A percentile compares a stretch with the other conserved stretches of the same genome.
phyloP scores from a whole-genome alignment of 2,113 vertebrate genomes.

The Triplophysa tibetana region DNA sequence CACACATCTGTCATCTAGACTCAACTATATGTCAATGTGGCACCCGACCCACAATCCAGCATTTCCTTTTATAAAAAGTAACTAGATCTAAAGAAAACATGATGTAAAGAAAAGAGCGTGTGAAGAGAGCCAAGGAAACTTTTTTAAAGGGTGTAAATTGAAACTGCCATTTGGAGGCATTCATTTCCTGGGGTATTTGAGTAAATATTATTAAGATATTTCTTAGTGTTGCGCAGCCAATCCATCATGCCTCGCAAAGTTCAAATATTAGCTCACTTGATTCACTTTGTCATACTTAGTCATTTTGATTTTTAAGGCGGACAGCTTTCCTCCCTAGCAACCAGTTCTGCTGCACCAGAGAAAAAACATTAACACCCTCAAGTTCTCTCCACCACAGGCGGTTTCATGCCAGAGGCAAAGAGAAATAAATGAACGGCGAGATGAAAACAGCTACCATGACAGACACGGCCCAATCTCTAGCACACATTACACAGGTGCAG shows the following conservation, averaged over 20 bases:
- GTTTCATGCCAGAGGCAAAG: slow-evolving; percentile 37
- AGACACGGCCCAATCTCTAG: slow-evolving; percentile 28
- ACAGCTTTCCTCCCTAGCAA: slow-evolving; percentile 38
- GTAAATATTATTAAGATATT: slow-evolving; percentile 73
- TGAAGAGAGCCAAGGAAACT: slow-evolving; percentile 6
- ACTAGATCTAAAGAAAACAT: slow-evolving; percentile 10
- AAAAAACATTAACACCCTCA: slow-evolving; percentile 47
- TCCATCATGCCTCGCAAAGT: slow-evolving; percentile 64
- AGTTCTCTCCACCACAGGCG: slow-evolving; percentile 31
- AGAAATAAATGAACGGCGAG: slow-evolving; percentile 49
- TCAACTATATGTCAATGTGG: not conserved
- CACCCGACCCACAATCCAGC: not conserved
- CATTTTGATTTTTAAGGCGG: slow-evolving; percentile 31
- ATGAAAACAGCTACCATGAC: slow-evolving; percentile 47
- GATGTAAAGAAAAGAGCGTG: slow-evolving; percentile 12
- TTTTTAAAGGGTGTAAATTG: slow-evolving; percentile 66
- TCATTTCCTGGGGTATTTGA: slow-evolving; percentile 70
- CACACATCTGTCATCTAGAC: not conserved
- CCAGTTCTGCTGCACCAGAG: slow-evolving; percentile 19
- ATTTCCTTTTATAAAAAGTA: slow-evolving; percentile 11
- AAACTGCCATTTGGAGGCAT: slow-evolving; percentile 57
- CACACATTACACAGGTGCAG: slow-evolving; percentile 46
- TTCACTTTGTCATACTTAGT: slow-evolving; percentile 61
- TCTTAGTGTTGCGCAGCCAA: slow-evolving; percentile 59
- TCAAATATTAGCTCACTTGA: slow-evolving; percentile 63